These are phyloP conservation scores for Lasioglossum marginatum DNA, from an alignment of 2,888 invertebrate genomes.

Conservation along the genomic window DNA sequence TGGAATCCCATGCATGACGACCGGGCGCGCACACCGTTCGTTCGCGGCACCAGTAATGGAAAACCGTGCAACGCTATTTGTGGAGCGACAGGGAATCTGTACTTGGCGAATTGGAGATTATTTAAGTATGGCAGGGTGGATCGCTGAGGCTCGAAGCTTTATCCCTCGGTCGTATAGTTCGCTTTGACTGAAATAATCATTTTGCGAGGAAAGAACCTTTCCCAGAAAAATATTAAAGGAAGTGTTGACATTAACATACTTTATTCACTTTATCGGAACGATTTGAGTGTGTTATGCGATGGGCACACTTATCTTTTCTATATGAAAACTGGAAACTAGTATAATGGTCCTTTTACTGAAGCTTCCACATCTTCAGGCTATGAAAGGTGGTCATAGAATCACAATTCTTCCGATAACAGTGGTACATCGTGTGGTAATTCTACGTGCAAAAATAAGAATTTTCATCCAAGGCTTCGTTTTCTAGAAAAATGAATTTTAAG, in stretches of 20 bases:
- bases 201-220: not conserved
- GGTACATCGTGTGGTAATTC: too few relatives aligned
- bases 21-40: conserved; percentile 6
- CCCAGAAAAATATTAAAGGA: not conserved
- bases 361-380: not conserved
- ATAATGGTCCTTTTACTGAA: not conserved
- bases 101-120: conserved; percentile 11
- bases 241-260: not conserved
- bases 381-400: not conserved
- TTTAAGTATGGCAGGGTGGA: not conserved
- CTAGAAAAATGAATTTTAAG: too few relatives aligned
- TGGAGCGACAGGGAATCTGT: conserved; percentile 1
- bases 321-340: not conserved
- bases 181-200: not conserved
- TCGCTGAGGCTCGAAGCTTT: not conserved
- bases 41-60: conserved; percentile 7
- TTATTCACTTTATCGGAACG: not conserved
- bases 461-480: too few relatives aligned
- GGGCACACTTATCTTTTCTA: not conserved
- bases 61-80: conserved; percentile 11
- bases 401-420: not conserved
- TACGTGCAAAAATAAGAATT: not conserved
- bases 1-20: conserved; percentile 6
- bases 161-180: not conserved
- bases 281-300: not conserved